These are phyloP conservation scores for Pterophyllum scalare DNA, from an alignment of 2,113 vertebrate genomes.

Conservation along the genomic window DNA sequence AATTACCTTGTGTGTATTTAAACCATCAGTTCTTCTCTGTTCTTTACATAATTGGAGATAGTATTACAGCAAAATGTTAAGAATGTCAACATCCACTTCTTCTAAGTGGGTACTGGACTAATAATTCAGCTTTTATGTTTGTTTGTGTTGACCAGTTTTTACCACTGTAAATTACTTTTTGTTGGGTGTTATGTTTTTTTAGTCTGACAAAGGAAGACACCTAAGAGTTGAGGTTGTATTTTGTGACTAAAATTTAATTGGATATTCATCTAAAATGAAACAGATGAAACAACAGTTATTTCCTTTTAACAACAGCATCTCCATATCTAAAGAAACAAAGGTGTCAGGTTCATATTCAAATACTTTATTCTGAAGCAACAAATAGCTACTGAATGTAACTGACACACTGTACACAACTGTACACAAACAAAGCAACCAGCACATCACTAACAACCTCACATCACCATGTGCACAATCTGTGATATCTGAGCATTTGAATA, in stretches of 20 bases:
- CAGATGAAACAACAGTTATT: neutral
- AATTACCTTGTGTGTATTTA: no score
- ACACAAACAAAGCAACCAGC: neutral
- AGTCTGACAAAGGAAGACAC: neutral
- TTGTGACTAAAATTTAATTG: accelerated
- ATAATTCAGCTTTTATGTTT: neutral
- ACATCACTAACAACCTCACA: neutral
- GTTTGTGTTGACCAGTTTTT: neutral
- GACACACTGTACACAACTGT: neutral
- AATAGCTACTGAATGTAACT: neutral
- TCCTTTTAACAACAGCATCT: neutral
- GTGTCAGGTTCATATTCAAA: neutral
- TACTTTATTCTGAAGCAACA: neutral
- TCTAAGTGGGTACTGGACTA: neutral
- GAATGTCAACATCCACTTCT: neutral
- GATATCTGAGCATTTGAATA: neutral
- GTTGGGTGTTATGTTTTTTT: neutral
- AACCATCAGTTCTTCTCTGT: no score
- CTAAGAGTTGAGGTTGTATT: neutral
- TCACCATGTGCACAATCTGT: neutral
- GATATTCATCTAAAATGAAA: neutral
- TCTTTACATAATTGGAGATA: neutral
- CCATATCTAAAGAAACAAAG: neutral
- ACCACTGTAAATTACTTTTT: neutral
- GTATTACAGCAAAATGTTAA: neutral